These are phyloP conservation scores for Drosophila multiciliata DNA, from an alignment of 2,888 invertebrate genomes.

Conservation along the genomic window DNA sequence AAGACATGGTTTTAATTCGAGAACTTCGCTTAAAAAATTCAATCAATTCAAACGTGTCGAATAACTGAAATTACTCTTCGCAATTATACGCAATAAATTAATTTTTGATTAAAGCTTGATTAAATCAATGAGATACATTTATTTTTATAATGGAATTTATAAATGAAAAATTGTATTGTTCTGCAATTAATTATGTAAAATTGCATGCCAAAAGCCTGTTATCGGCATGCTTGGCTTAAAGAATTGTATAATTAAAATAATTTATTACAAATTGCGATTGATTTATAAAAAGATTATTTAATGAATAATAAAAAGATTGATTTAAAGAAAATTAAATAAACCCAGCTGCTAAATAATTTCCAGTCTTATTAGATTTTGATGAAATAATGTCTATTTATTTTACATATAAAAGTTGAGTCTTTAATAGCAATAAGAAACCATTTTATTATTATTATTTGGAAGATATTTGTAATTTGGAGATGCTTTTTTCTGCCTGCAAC, in stretches of 20 bases:
- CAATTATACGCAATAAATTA: neutral
- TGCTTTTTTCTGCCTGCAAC: neutral
- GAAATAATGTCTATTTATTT: too few species aligned
- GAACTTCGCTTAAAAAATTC: neutral
- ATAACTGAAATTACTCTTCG: conserved; percentile 2
- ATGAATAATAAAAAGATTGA: too few species aligned
- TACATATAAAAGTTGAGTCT: too few species aligned
- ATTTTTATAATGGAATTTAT: neutral
- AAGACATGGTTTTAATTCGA: conserved; percentile 26
- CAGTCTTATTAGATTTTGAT: too few species aligned
- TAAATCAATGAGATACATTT: neutral
- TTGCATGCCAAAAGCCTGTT: neutral
- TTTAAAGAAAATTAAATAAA: too few species aligned
- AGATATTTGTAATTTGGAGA: neutral
- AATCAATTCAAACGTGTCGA: conserved; percentile 1
- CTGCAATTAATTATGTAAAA: neutral
- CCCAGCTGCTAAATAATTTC: too few species aligned
- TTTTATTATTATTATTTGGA: too few species aligned
- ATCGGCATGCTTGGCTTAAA: neutral
- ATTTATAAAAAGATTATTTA: too few species aligned
- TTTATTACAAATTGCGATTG: neutral
- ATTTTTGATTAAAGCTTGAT: neutral
- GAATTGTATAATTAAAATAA: neutral
- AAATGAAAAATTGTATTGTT: neutral
- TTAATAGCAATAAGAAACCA: too few species aligned